A percentile compares a stretch with the other conserved stretches of the same genome.
Conservation (phyloP, 2,797 vertebrate genomes). For the Rhadinocentrus ornatus region DNA sequence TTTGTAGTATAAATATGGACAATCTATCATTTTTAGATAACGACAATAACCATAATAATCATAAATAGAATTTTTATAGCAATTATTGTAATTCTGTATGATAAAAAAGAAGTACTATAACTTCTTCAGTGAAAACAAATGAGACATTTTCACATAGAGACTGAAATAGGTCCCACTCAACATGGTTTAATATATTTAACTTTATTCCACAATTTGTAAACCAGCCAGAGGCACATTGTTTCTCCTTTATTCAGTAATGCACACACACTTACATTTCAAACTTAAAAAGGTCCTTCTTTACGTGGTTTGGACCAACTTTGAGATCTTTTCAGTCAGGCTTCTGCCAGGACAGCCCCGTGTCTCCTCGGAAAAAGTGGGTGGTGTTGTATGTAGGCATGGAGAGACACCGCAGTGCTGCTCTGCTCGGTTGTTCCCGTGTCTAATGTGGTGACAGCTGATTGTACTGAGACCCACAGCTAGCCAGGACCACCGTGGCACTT, state of each 20-base stretch:
- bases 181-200: background rate
- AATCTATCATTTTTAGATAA: background rate
- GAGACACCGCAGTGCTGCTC: constrained; percentile 33
- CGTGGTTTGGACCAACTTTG: background rate
- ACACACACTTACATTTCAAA: background rate
- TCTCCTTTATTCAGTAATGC: background rate
- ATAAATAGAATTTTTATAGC: no score
- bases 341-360: constrained; percentile 56
- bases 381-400: constrained; percentile 75
- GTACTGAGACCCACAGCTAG: constrained; percentile 12
- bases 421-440: constrained; percentile 23
- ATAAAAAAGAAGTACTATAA: no score
- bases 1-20: no score
- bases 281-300: background rate
- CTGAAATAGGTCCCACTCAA: background rate
- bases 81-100: no score
- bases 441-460: constrained; percentile 81
- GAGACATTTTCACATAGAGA: background rate
- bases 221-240: background rate
- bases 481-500: constrained; percentile 29
- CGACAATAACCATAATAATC: background rate
- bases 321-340: constrained; percentile 75
- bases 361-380: constrained; percentile 72
- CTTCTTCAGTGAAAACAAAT: background rate
- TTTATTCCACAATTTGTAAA: background rate